Percentiles rank a stretch among this genome's conserved stretches.
phyloP scores from a whole-genome alignment of 2,888 invertebrate genomes.

The Eudasyphora cyanicolor region DNA sequence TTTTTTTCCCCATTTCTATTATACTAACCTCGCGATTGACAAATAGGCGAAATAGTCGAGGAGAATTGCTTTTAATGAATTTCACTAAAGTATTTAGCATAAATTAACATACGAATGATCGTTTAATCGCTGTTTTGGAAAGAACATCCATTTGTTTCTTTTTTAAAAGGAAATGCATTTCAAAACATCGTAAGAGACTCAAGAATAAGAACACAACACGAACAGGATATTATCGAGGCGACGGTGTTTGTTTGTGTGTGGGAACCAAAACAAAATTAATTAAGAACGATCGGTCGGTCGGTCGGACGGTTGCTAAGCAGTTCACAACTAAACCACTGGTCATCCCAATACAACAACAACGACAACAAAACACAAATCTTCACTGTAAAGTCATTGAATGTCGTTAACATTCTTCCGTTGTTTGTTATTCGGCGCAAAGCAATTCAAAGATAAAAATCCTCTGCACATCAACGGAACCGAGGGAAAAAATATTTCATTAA shows the following conservation, averaged over 20 bases:
- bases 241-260: too few relatives aligned
- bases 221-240: not conserved
- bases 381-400: constrained; percentile 14
- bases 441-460: constrained; percentile 27
- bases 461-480: not conserved
- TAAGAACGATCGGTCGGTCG: not conserved
- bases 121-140: not conserved
- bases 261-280: constrained; percentile 24
- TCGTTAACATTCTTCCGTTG: constrained; percentile 29
- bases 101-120: constrained; percentile 52
- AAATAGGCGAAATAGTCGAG: not conserved
- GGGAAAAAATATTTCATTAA: constrained; percentile 18
- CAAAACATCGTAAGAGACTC: not conserved
- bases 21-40: not conserved
- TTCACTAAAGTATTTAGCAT: constrained; percentile 52
- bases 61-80: constrained; percentile 48
- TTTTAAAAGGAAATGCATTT: constrained; percentile 24
- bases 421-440: not conserved
- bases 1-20: not conserved
- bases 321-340: not conserved
- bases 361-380: not conserved
- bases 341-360: not conserved
- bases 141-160: not conserved
- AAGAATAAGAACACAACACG: too few relatives aligned
- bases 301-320: not conserved